Base-by-base conservation (phyloP, 2,888 invertebrate species). In the Alentia gelatinosa region DNA sequence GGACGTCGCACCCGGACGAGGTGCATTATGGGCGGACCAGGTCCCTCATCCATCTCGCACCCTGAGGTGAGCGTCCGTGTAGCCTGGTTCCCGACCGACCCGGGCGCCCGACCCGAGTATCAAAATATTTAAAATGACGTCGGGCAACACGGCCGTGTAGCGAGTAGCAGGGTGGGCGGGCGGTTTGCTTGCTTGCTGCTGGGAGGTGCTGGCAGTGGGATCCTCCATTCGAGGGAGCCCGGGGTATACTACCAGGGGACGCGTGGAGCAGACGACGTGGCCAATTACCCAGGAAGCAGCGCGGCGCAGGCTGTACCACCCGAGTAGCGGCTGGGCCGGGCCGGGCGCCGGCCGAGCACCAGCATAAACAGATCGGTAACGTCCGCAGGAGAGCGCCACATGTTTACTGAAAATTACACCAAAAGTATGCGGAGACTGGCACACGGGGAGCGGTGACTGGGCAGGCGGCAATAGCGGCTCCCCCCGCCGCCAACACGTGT, bases 51-150 rank as follows among this genome's bases (percentile, higher is more conserved):
- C 68, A 26, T 30, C 68, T 68, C 26, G 30, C n/a, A 26, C 33
- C 26, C 5, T 19, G n/a, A n/a, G n/a, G n/a, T n/a, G n/a, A n/a
- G 19, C 56, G 19, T 56, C 56, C 56, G 56, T 19, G 56, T 56
- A 19, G 56, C 56, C 56, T 56, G 23, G 56, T 56, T 56, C 56
- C n/a, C 23, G n/a, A n/a, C 56, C 19, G 56, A 56, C 56, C 68
- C 68, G 4, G n/a, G 30, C 30, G 56, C n/a, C 68, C 47, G 26
- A 26, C 68, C 68, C 5, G n/a, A 68, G 68, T 68, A 68, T 68
- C 68, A 68, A 68, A 68, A 68, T 68, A 68, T 68, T 68, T 68
- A 68, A 68, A 68, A 68, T 68, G 68, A 68, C 68, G 68, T 68
- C 68, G 68, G 68, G 26, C 68, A 68, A 68, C 68, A 68, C 68